Base-by-base conservation (phyloP, 2,888 invertebrate species). In the Thecocarcelia acutangulata region DNA sequence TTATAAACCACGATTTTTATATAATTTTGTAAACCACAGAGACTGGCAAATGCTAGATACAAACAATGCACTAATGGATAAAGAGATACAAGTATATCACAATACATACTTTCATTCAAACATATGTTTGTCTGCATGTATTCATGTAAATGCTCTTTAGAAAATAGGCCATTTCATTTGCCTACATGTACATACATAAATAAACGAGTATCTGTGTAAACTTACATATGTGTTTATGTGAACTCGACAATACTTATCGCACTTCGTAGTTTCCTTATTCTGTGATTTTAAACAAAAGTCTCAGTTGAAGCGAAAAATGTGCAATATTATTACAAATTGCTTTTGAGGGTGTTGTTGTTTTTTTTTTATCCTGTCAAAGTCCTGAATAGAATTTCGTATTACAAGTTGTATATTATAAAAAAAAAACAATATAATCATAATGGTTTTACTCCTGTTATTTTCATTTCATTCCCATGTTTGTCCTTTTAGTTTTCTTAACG, bases 301-400 rank as follows among this genome's bases (percentile, higher is more conserved):
- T 15, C 59, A 76, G 37, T 33, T 40, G 19, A n/a, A 44, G 21
- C 6, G 40, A 28, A 66, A 59, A 78, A 15, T 50, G 13, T 46
- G 11, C 44, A 66, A 46, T 61, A 46, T 78, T 75, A 56, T 61
- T 66, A 70, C 74, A 82, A 82, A 70, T 61, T 78, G 74, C 48
- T 69, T 42, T 48, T 52, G 24, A 13, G n/a, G 5, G 33, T 9
- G 33, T 9, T 33, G 33, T 33, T 11, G 17, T 40, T 74, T 48
- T 11, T 24, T 40, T 74, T 48, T n/a, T 17, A 19, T 5, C 21
- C 4, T n/a, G 5, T 13, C 12, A 56, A 19, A 46, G 28, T 63
- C 33, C 33, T 69, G 19, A 46, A 46, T 63, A 54, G 12, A 56
- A 69, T 63, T 50, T 59, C 54, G 44, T 61, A 28, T 50, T 48